phyloP scores from a whole-genome alignment of 37 sponge, comb jelly and placozoan species.

The Crambe crambe region DNA sequence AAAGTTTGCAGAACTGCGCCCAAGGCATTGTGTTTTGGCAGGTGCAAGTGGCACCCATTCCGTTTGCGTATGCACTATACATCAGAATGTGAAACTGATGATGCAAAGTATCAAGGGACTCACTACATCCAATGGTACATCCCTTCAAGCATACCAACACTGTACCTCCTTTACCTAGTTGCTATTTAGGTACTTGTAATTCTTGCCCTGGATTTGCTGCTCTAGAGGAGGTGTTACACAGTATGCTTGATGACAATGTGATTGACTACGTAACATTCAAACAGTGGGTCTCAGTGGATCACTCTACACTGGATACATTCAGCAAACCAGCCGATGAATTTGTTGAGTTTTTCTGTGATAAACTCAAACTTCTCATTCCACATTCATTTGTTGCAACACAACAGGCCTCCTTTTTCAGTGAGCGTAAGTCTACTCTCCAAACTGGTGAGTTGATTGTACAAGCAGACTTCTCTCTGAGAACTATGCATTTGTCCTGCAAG shows the following conservation, averaged over 20 bases:
- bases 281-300: constrained; percentile 40
- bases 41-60: no score
- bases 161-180: constrained; percentile 25
- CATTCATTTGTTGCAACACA: no score
- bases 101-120: constrained; percentile 3
- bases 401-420: no score
- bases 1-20: constrained; percentile 52
- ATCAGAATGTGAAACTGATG: constrained; percentile 59
- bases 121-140: neutral
- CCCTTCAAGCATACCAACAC: constrained; percentile 49
- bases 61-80: no score
- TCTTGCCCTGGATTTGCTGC: no score
- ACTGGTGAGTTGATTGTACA: no score
- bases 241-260: constrained; percentile 18
- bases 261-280: constrained; percentile 38
- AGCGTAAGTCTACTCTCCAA: no score
- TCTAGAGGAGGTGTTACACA: no score
- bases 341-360: constrained; percentile 27
- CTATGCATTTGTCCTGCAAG: no score
- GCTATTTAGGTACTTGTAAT: no score
- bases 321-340: constrained; percentile 45
- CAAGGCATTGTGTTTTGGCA: no score
- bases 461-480: no score
- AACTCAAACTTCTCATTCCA: constrained; percentile 11
- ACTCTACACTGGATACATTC: constrained; percentile 34